These are phyloP conservation scores for Spheniscus humboldti DNA, from an alignment of 2,797 vertebrate species.

Conservation along the genomic window DNA sequence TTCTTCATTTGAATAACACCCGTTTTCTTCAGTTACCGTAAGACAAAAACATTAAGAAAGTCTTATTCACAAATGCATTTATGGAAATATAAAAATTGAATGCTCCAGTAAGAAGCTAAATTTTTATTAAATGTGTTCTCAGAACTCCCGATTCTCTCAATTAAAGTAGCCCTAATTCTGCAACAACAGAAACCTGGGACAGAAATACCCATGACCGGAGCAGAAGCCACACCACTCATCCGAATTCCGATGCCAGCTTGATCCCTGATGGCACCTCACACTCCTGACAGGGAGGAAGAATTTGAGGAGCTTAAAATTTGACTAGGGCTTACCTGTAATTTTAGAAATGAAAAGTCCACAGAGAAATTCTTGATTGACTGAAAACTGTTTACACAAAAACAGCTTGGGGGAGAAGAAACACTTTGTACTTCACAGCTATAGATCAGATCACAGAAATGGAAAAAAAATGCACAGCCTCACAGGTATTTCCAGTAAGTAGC, in stretches of 20 bases:
- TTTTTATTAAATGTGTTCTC: neutral
- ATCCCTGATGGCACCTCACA: neutral
- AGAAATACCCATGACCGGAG: neutral
- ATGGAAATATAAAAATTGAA: neutral
- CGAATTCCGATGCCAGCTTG: neutral
- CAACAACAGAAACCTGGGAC: neutral
- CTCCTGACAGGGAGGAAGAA: neutral
- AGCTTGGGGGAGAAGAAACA: neutral
- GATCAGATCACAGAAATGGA: neutral
- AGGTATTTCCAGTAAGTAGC: neutral
- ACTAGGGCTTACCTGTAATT: neutral
- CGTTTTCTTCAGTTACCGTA: neutral
- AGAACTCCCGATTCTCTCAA: neutral
- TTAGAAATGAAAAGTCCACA: neutral
- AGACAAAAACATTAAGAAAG: neutral
- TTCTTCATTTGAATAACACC: neutral
- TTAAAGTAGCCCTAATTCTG: neutral
- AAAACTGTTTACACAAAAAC: neutral
- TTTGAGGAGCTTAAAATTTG: neutral
- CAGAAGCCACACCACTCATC: neutral
- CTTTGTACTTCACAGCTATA: neutral
- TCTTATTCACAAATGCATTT: neutral
- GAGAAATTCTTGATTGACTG: neutral
- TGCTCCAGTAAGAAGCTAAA: neutral
- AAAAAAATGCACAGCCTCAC: neutral